Conservation (phyloP, 2,113 vertebrate genomes). For the Carollia perspicillata region DNA sequence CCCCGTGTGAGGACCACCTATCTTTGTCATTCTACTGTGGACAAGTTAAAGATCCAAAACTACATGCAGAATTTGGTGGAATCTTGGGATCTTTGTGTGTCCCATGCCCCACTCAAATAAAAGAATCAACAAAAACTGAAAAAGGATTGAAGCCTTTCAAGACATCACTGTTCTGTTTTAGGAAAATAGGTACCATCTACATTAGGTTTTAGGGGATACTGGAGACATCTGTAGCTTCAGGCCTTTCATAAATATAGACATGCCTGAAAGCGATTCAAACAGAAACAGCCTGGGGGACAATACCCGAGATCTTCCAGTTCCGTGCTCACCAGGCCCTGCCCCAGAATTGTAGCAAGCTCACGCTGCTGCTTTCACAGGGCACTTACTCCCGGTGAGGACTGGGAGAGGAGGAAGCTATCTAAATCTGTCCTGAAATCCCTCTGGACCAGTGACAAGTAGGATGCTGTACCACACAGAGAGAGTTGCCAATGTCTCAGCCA, state of each 20-base stretch:
- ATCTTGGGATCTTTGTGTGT: background rate
- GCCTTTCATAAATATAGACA: background rate
- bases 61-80: background rate
- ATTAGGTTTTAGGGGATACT: background rate
- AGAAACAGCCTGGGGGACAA: background rate
- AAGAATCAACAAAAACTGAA: background rate
- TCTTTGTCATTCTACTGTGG: background rate
- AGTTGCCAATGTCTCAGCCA: background rate
- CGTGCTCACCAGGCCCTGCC: background rate
- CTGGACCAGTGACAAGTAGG: too few relatives aligned
- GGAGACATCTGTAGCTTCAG: background rate
- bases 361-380: accelerated
- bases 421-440: background rate
- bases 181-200: background rate
- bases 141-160: background rate
- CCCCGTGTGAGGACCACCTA: accelerated
- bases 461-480: background rate
- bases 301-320: background rate
- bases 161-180: background rate
- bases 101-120: background rate
- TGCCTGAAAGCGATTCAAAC: background rate
- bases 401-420: background rate
- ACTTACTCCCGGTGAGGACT: accelerated
- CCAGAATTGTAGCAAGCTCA: background rate
- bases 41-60: background rate